Percentiles rank a stretch among this genome's conserved stretches.
These are phyloP conservation scores for Ennomos quercinarius DNA, from an alignment of 2,888 invertebrate species.

Conservation along the genomic window DNA sequence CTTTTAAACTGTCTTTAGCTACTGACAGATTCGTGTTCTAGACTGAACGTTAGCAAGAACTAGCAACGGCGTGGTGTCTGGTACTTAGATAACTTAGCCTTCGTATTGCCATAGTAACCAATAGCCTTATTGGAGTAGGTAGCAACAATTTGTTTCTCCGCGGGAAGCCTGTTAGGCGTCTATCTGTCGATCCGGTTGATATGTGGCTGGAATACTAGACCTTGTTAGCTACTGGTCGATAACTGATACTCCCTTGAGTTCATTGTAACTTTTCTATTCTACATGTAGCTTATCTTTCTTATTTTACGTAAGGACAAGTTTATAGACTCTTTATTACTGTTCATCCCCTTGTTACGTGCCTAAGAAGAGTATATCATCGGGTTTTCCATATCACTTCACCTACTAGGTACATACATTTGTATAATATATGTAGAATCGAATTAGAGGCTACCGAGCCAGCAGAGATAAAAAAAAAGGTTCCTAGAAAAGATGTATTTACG, in stretches of 20 bases:
- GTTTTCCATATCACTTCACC: no score
- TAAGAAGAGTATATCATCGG: no score
- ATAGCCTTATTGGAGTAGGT: conserved; percentile 24
- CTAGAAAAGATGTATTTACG: no score
- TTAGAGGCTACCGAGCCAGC: no score
- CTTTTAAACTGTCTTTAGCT: conserved; percentile 17
- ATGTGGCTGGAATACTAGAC: conserved; percentile 14
- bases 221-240: conserved; percentile 23
- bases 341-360: no score
- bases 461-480: no score
- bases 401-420: no score
- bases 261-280: conserved; percentile 16
- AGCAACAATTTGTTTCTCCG: conserved; percentile 37
- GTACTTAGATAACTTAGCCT: conserved; percentile 10
- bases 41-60: conserved; percentile 18
- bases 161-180: conserved; percentile 39
- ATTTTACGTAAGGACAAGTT: not conserved
- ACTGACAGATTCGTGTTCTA: conserved; percentile 22
- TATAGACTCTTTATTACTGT: not conserved
- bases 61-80: conserved; percentile 9
- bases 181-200: conserved; percentile 23
- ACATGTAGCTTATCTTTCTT: not conserved
- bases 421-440: no score
- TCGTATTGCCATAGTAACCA: conserved; percentile 19
- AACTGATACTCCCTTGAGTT: conserved; percentile 13